These are phyloP conservation scores for Hypothenemus hampei DNA, from an alignment of 1,140 invertebrate species.

Conservation along the genomic window DNA sequence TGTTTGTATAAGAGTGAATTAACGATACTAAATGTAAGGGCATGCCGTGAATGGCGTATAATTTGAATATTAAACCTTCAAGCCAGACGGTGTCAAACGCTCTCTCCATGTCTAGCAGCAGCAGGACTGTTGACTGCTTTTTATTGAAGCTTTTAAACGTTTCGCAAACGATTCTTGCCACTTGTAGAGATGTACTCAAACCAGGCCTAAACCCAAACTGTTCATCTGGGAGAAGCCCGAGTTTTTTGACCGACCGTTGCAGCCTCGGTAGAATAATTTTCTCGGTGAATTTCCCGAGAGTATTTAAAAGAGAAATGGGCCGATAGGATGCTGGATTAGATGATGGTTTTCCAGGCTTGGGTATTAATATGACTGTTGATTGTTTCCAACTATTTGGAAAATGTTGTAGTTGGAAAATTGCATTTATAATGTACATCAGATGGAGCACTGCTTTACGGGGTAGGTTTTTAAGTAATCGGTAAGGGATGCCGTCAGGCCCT, in stretches of 20 bases:
- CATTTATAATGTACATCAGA: constrained; percentile 35
- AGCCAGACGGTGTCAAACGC: constrained; percentile 42
- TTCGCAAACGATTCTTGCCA: constrained; percentile 20
- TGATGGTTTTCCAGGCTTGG: constrained; percentile 38
- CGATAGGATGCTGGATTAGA: constrained; percentile 34
- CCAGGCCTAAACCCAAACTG: constrained; percentile 38
- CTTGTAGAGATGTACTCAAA: constrained; percentile 23
- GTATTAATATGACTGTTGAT: constrained; percentile 36
- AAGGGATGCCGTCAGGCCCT: constrained; percentile 35
- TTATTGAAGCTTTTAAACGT: constrained; percentile 15
- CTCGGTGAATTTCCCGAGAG: constrained; percentile 39
- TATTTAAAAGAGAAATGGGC: constrained; percentile 41
- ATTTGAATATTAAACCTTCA: constrained; percentile 36
- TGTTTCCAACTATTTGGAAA: constrained; percentile 38
- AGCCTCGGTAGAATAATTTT: constrained; percentile 26
- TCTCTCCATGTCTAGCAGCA: constrained; percentile 39
- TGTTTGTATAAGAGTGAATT: constrained; percentile 32
- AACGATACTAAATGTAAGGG: constrained; percentile 26
- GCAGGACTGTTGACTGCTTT: constrained; percentile 24
- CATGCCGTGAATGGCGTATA: constrained; percentile 20
- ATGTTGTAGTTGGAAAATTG: constrained; percentile 23
- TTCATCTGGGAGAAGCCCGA: constrained; percentile 9
- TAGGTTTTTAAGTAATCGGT: constrained; percentile 33
- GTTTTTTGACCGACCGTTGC: background rate
- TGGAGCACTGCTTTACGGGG: constrained; percentile 21